These are phyloP conservation scores for Semnornis frantzii DNA, from an alignment of 2,113 vertebrate genomes.

Conservation along the genomic window DNA sequence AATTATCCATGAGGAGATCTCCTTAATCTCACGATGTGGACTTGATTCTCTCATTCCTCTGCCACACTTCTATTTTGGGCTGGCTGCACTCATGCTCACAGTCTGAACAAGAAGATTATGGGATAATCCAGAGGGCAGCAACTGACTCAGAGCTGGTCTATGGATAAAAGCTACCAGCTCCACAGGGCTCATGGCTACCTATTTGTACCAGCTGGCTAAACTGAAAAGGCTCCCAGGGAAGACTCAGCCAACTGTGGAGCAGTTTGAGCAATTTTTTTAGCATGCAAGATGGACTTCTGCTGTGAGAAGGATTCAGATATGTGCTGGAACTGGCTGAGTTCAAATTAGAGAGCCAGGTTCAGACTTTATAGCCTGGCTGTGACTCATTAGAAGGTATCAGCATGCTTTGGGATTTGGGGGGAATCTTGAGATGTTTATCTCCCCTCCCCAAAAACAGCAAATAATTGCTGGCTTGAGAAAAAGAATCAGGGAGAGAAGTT, in stretches of 20 bases:
- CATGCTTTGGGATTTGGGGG: neutral
- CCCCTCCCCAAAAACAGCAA: neutral
- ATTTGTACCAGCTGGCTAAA: neutral
- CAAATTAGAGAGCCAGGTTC: too few relatives aligned
- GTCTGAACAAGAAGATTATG: neutral
- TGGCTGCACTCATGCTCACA: neutral
- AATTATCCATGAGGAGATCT: neutral
- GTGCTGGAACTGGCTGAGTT: neutral
- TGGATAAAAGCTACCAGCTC: neutral
- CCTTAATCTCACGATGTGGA: neutral
- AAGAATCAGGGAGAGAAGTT: accelerated
- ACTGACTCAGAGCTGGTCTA: neutral
- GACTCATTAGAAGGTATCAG: neutral
- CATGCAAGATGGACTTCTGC: neutral
- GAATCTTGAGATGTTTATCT: neutral
- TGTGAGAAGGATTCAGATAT: neutral
- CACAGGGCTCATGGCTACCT: neutral
- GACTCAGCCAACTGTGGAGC: neutral
- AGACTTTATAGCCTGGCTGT: neutral
- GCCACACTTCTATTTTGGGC: neutral
- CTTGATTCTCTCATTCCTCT: neutral
- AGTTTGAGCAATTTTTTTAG: neutral
- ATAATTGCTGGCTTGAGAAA: neutral
- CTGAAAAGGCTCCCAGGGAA: neutral
- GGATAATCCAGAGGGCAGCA: neutral